A percentile compares a stretch with the other conserved stretches of the same genome.
Evolutionary conservation across 2,797 vertebrate species (phyloP).

Genomic region (Mionectes olivaceus): DNA sequence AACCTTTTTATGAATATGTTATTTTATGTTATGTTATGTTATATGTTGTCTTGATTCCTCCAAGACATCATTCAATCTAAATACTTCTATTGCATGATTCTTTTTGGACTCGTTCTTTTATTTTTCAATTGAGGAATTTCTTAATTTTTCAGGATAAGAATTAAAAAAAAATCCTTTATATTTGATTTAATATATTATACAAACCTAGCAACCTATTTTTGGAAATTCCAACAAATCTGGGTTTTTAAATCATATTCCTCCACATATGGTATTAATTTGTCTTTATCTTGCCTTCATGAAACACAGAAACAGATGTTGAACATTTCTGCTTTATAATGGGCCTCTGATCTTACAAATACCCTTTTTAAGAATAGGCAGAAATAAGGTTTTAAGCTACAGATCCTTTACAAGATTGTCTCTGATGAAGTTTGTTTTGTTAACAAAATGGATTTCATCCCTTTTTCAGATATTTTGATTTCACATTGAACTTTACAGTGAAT

Average conservation of each 20-base stretch:
- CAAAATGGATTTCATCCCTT: constrained; percentile 46
- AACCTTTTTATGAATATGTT: not conserved
- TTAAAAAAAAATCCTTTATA: constrained; percentile 1
- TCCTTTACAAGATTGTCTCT: constrained; percentile 67
- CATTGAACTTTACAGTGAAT: not conserved
- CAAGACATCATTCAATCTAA: not conserved
- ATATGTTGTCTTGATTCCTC: not conserved
- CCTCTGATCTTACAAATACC: constrained; percentile 70
- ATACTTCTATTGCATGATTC: not conserved
- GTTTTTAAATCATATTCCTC: constrained; percentile 71
- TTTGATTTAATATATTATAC: constrained; percentile 72
- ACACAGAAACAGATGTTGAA: constrained; percentile 78
- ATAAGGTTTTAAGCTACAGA: constrained; percentile 69
- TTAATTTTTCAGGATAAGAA: constrained; percentile 44
- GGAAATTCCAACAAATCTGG: constrained; percentile 67
- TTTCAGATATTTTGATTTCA: constrained; percentile 56
- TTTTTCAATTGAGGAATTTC: not conserved
- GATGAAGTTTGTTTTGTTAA: constrained; percentile 69
- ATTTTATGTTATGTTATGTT: not conserved
- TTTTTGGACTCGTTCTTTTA: not conserved
- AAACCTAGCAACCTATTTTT: constrained; percentile 68
- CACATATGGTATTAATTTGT: constrained; percentile 76
- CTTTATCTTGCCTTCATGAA: constrained; percentile 72
- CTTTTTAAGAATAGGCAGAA: constrained; percentile 64
- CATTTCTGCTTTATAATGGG: constrained; percentile 73